These are phyloP conservation scores for Bujurquina vittata DNA, from an alignment of 2,113 vertebrate genomes.

Conservation along the genomic window DNA sequence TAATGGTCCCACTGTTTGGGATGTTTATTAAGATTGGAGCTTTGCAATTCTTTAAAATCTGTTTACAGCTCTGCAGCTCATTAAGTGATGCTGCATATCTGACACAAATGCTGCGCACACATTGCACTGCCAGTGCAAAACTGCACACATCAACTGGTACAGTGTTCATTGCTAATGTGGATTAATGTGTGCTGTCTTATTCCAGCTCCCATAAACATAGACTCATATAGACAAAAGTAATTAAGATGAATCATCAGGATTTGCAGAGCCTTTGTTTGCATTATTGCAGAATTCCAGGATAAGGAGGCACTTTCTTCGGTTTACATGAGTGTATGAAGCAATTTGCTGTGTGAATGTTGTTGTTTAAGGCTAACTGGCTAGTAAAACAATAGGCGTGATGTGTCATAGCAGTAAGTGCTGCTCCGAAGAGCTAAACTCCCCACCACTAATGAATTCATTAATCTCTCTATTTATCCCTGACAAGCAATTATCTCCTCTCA, in stretches of 20 bases:
- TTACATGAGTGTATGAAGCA: conserved; percentile 54
- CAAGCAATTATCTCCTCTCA: conserved; percentile 74
- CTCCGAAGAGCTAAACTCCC: conserved; percentile 68
- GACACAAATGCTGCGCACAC: conserved; percentile 19
- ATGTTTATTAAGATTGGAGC: neutral
- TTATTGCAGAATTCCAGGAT: conserved; percentile 59
- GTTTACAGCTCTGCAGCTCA: neutral
- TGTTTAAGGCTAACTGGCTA: conserved; percentile 75
- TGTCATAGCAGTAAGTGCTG: conserved; percentile 75
- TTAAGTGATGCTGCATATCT: conserved; percentile 26
- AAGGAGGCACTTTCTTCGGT: conserved; percentile 43
- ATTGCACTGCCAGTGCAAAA: conserved; percentile 42
- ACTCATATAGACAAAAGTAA: conserved; percentile 86
- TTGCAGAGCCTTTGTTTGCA: conserved; percentile 84
- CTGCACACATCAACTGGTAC: conserved; percentile 78
- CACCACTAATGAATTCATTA: conserved; percentile 77
- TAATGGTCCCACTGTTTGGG: neutral
- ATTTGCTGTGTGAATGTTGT: conserved; percentile 74
- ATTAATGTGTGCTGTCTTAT: conserved; percentile 89
- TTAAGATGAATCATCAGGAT: conserved; percentile 91
- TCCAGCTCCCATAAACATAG: conserved; percentile 64
- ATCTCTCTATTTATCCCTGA: conserved; percentile 80
- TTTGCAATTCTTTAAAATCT: neutral
- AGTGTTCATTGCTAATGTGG: conserved; percentile 88
- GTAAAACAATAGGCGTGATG: conserved; percentile 77